Evolutionary conservation across 2,888 invertebrate species (phyloP).

Genomic region (Gasteruption jaculator): DNA sequence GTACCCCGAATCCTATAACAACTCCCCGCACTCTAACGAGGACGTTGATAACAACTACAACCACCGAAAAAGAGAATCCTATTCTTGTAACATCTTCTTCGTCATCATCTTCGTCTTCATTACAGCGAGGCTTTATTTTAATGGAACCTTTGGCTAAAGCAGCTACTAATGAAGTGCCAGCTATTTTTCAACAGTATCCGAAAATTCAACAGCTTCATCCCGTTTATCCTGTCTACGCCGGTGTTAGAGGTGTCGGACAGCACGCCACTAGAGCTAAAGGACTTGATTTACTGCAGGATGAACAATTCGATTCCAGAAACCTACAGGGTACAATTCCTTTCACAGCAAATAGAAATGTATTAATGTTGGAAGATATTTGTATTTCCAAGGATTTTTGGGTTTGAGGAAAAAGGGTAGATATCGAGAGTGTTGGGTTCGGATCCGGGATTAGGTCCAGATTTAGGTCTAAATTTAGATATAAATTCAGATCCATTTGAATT

Average conservation of each 20-base stretch:
- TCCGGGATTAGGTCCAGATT: too few relatives aligned
- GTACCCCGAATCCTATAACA: slow-evolving; percentile 33
- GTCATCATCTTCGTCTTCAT: slow-evolving; percentile 32
- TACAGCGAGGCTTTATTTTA: slow-evolving; percentile 45
- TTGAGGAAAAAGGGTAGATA: too few relatives aligned
- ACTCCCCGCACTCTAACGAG: slow-evolving; percentile 23
- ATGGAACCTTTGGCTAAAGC: slow-evolving; percentile 47
- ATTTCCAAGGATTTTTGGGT: too few relatives aligned
- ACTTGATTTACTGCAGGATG: slow-evolving; percentile 44
- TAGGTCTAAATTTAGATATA: too few relatives aligned
- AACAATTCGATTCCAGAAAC: slow-evolving; percentile 43
- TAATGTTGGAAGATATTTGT: slow-evolving; percentile 3
- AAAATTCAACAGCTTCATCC: slow-evolving; percentile 77
- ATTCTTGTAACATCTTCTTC: slow-evolving; percentile 34
- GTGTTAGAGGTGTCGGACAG: slow-evolving; percentile 39
- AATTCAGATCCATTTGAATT: too few relatives aligned
- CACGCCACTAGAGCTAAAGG: slow-evolving; percentile 42
- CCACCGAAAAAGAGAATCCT: slow-evolving; percentile 16
- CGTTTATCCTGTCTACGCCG: slow-evolving; percentile 42
- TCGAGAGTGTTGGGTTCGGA: too few relatives aligned
- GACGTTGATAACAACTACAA: slow-evolving; percentile 16
- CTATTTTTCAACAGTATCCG: slow-evolving; percentile 68
- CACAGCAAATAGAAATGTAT: slow-evolving; percentile 41
- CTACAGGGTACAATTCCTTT: too few relatives aligned
- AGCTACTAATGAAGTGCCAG: slow-evolving; percentile 60